Percentiles rank a stretch among this genome's conserved stretches.
Evolutionary conservation across 2,113 vertebrate genomes (phyloP).

Genomic region (Dromas ardeola): DNA sequence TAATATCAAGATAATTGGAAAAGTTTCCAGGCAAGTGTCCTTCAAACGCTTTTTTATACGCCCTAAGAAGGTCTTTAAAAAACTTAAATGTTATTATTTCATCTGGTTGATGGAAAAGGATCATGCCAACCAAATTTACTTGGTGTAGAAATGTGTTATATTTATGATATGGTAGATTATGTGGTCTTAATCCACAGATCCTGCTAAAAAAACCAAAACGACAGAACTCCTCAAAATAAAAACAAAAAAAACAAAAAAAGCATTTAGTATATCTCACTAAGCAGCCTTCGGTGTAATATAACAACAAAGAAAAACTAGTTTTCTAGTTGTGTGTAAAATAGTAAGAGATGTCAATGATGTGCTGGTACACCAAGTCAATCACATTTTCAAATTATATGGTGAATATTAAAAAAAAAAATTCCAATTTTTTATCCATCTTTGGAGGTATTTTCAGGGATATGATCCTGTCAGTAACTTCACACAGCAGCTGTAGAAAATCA

Average conservation of each 20-base stretch:
- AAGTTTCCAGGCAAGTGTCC: not conserved
- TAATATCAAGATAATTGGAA: not conserved
- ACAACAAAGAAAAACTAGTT: not conserved
- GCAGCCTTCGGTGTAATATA: accelerated
- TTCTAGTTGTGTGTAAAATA: not conserved
- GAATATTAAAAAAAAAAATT: not conserved
- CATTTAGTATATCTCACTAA: not conserved
- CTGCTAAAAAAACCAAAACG: not conserved
- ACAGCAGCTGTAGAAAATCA: not conserved
- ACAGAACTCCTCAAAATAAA: not conserved
- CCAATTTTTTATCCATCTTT: not conserved
- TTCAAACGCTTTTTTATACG: not conserved
- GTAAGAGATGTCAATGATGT: not conserved
- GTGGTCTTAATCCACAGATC: not conserved
- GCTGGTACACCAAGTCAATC: not conserved
- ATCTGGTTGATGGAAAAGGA: not conserved
- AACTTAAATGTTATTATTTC: not conserved
- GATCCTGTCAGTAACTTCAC: not conserved
- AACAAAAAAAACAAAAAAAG: not conserved
- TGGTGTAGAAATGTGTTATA: not conserved
- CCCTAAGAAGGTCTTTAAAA: not conserved
- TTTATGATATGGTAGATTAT: not conserved
- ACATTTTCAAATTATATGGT: not conserved
- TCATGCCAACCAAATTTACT: not conserved
- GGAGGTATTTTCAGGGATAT: not conserved